Percentiles rank a stretch among this genome's conserved stretches.
Conservation (phyloP, 2,797 vertebrate species). For the Mormyrus hasselquistii region DNA sequence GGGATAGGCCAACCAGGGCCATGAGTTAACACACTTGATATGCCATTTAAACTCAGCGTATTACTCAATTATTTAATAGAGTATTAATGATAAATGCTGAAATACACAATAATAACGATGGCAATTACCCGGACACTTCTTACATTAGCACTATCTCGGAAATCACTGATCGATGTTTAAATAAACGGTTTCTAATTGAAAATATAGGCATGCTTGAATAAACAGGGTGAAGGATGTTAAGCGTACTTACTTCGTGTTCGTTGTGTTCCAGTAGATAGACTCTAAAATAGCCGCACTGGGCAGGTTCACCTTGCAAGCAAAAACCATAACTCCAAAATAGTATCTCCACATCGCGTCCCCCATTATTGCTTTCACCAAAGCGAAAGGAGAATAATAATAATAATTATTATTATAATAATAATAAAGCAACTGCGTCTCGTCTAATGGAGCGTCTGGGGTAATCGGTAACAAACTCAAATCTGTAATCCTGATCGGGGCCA, state of each 20-base stretch:
- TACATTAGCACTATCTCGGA: background rate
- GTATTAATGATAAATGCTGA: background rate
- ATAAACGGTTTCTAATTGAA: background rate
- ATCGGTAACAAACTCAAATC: constrained; percentile 32
- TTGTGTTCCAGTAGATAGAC: constrained; percentile 98
- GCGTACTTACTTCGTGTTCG: constrained; percentile 91
- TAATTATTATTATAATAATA: background rate
- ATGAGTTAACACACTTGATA: background rate
- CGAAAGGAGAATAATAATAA: constrained; percentile 48
- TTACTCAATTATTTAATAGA: background rate
- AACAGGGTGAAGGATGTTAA: background rate
- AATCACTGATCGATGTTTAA: background rate
- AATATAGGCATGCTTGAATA: background rate
- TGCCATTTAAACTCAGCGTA: background rate
- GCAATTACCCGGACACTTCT: background rate
- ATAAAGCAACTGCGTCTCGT: constrained; percentile 21
- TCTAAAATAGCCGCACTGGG: constrained; percentile 88
- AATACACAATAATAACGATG: background rate
- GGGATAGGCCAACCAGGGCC: background rate
- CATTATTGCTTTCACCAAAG: constrained; percentile 65
- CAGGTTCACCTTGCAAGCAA: constrained; percentile 84
- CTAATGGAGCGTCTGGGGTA: constrained; percentile 28
- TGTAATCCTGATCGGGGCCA: constrained; percentile 52
- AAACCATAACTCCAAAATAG: constrained; percentile 85
- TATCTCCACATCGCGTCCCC: constrained; percentile 90